Base-by-base conservation (phyloP, 2,113 vertebrate species). In the Lycocorax pyrrhopterus region DNA sequence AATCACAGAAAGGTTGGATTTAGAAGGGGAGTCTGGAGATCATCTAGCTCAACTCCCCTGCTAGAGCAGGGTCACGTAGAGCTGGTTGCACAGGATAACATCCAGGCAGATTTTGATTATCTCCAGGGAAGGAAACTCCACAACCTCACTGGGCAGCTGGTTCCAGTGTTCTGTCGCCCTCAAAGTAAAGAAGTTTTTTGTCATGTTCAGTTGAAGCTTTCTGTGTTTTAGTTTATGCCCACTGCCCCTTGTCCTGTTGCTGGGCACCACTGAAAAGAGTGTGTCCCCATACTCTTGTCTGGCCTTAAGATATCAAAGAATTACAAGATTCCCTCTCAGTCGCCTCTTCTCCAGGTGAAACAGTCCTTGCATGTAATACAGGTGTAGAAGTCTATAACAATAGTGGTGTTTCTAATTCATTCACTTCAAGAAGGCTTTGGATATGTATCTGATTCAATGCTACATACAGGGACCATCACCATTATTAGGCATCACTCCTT, bases 341-440 rank as follows among this genome's bases (percentile, higher is more conserved):
- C 0, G 0, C 17, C 39, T 47, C 8, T 30, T 68, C 30, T 47
- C 6, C 30, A 62, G 30, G 27, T 41, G 22, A 76, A 55, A 60
- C 9, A 32, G 30, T 13, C 27, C 19, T 68, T 60, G 44, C 33
- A 33, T 22, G 4, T 12, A 69, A 53, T 7, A 68, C 12, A 79
- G 44, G 27, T 44, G 52, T 1, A 77, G 9, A 32, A 0, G 0
- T 13, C 46, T 68, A 3, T 26, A 76, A 60, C 33, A 56, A 9
- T 22, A 39, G 1, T 41, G 43, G 16, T 67, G 29, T 6, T 75
- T 68, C 60, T 68, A 41, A 84, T 64, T 60, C 12, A 76, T 21
- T 33, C 20, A 17, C 73, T 87, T 72, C 33, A 73, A 73, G n/a
- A 47, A n/a, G 7, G 10, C 17, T 39, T 19, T 78, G 89, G 82